Conservation (phyloP, 2,797 vertebrate genomes). For the Florisuga fusca region DNA sequence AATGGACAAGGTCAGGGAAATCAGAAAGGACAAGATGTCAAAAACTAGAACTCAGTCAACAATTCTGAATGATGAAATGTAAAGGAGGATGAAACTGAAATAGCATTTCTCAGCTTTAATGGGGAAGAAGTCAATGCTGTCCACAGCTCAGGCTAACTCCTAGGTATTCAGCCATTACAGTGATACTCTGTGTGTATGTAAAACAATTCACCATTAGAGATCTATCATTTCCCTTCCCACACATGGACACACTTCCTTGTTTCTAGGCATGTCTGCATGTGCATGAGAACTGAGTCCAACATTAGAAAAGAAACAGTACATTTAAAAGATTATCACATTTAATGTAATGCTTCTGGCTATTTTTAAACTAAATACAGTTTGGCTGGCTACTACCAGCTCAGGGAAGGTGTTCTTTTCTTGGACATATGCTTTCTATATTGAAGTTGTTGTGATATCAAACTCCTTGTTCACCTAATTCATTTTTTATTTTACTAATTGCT, state of each 20-base stretch:
- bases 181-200: not conserved
- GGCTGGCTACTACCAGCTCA: not conserved
- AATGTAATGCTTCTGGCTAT: not conserved
- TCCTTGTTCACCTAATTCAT: not conserved
- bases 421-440: not conserved
- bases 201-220: not conserved
- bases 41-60: not conserved
- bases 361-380: not conserved
- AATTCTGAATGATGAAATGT: not conserved
- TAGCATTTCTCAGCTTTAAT: not conserved
- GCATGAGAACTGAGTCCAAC: not conserved
- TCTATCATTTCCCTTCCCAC: not conserved
- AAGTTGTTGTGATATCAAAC: not conserved
- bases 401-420: not conserved
- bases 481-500: not conserved
- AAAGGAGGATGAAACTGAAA: not conserved
- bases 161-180: not conserved
- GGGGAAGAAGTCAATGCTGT: not conserved
- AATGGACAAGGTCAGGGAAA: slow-evolving; percentile 12
- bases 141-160: not conserved
- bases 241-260: not conserved
- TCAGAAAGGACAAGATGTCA: slow-evolving; percentile 15
- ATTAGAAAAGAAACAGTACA: not conserved
- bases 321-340: not conserved
- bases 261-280: no score